Conservation (phyloP, 2,888 invertebrate genomes). For the Baccha elongata region DNA sequence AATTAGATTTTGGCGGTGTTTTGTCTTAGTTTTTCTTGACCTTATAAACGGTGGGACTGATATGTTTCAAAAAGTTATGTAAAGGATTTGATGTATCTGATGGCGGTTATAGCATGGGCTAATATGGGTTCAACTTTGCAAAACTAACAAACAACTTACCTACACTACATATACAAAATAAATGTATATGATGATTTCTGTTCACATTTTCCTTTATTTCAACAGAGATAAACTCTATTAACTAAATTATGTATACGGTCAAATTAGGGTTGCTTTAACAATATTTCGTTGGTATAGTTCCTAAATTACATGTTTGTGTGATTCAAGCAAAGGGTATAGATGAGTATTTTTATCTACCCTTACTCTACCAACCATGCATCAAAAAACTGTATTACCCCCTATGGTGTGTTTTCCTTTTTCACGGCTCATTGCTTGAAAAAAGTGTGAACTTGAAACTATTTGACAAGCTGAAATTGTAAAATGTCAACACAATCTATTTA, state of each 20-base stretch:
- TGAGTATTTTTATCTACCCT: background rate
- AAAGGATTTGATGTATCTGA: too few species aligned
- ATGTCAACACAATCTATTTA: slow-evolving; percentile 71
- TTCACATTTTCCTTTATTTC: too few species aligned
- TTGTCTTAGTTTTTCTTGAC: slow-evolving; percentile 47
- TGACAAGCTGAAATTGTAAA: slow-evolving; percentile 67
- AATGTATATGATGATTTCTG: too few species aligned
- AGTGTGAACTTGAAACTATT: slow-evolving; percentile 71
- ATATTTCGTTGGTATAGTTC: background rate
- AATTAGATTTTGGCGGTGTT: slow-evolving; percentile 42
- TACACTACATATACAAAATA: too few species aligned
- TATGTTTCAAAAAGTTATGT: too few species aligned
- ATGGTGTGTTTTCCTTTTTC: slow-evolving; percentile 43
- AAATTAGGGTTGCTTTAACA: slow-evolving; percentile 78
- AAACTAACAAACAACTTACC: too few species aligned
- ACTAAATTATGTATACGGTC: slow-evolving; percentile 82
- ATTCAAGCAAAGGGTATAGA: background rate
- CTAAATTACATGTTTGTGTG: background rate
- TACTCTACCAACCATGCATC: background rate
- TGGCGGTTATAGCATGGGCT: too few species aligned
- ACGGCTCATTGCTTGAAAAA: slow-evolving; percentile 35
- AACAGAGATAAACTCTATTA: slow-evolving; percentile 46
- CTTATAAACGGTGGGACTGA: background rate
- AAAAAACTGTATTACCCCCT: slow-evolving; percentile 37
- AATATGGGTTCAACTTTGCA: too few species aligned